Evolutionary conservation across 2,888 invertebrate species (phyloP).

Genomic region (Philopedon plagiatum): DNA sequence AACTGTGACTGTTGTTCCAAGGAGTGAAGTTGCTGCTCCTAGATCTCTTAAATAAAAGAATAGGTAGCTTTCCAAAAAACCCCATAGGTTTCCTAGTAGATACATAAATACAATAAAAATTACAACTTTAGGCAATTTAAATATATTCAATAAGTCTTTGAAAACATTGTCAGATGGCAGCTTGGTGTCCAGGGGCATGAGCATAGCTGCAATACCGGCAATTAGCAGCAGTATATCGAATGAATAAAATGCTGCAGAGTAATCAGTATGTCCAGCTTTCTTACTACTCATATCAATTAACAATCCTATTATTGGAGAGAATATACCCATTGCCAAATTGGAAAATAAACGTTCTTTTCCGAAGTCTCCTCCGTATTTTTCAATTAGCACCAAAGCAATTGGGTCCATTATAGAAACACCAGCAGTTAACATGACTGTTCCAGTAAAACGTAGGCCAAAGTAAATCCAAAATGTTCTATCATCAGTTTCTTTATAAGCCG

Average conservation of each 20-base stretch:
- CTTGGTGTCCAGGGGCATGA: conserved; percentile 85
- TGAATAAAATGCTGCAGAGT: conserved; percentile 89
- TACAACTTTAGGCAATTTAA: conserved; percentile 85
- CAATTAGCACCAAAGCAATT: conserved; percentile 88
- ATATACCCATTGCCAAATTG: conserved; percentile 86
- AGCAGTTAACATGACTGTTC: conserved; percentile 85
- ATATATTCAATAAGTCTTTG: conserved; percentile 80
- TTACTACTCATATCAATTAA: conserved; percentile 81
- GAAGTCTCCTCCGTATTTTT: conserved; percentile 86
- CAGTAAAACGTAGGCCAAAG: conserved; percentile 83
- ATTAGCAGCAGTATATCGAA: conserved; percentile 82
- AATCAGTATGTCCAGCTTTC: conserved; percentile 83
- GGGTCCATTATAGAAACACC: conserved; percentile 93
- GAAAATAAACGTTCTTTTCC: conserved; percentile 86
- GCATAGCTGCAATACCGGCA: conserved; percentile 81
- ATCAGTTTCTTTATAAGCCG: conserved; percentile 84
- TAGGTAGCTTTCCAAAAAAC: conserved; percentile 90
- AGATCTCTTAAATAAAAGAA: conserved; percentile 89
- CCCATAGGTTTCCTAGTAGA: conserved; percentile 88
- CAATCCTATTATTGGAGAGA: conserved; percentile 85
- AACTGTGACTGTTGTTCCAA: conserved; percentile 88
- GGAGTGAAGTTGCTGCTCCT: conserved; percentile 85
- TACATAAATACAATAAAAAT: conserved; percentile 87
- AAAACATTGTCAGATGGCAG: conserved; percentile 85
- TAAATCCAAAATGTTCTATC: conserved; percentile 88